Conservation (phyloP, 2,797 vertebrate genomes). For the Enteromius fasciolatus region DNA sequence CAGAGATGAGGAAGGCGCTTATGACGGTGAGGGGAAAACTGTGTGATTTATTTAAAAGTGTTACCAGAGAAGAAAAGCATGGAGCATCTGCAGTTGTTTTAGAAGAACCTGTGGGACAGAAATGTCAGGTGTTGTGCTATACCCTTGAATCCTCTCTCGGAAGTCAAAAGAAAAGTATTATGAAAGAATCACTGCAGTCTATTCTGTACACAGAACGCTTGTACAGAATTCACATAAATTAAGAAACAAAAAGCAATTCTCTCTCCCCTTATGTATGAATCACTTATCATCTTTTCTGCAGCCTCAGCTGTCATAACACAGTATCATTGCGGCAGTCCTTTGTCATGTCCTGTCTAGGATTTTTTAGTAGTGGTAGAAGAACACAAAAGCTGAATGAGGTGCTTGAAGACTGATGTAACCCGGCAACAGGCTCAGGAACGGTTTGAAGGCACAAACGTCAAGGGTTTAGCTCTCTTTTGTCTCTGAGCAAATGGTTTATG, state of each 20-base stretch:
- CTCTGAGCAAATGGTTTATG: slow-evolving; percentile 60
- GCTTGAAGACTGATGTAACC: slow-evolving; percentile 69
- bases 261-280: background rate
- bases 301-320: slow-evolving; percentile 40
- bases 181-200: background rate
- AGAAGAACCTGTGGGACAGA: background rate
- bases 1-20: slow-evolving; percentile 86
- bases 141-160: background rate
- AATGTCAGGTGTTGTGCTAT: background rate
- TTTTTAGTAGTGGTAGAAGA: slow-evolving; percentile 38
- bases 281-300: slow-evolving; percentile 32
- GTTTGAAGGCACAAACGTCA: slow-evolving; percentile 70
- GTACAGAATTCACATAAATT: slow-evolving; percentile 8
- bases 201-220: background rate
- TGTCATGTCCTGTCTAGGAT: slow-evolving; percentile 24
- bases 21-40: slow-evolving; percentile 78
- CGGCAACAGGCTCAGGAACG: slow-evolving; percentile 77
- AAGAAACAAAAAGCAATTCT: background rate
- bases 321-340: slow-evolving; percentile 23
- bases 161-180: background rate
- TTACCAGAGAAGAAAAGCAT: background rate
- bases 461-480: slow-evolving; percentile 56
- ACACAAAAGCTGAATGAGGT: slow-evolving; percentile 52
- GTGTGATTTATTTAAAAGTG: slow-evolving; percentile 14
- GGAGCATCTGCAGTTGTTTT: background rate